Base-by-base conservation (phyloP, 2,113 vertebrate species). In the Labeo catla region DNA sequence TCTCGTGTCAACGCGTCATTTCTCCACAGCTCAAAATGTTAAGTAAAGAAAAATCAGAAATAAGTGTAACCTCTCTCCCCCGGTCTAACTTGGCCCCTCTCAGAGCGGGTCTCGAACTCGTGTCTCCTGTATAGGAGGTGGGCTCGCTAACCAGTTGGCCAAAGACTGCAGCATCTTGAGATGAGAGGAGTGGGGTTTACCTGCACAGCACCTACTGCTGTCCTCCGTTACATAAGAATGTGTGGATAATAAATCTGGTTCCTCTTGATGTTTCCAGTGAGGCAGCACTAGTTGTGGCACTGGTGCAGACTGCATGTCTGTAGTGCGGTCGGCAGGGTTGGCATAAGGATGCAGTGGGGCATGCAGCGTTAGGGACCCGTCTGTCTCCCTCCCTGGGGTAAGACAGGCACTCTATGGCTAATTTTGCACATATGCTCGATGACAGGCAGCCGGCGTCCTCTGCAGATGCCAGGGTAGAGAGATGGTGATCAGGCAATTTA, bases 341-440 rank as follows among this genome's bases (percentile, higher is more conserved):
- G 50, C 54, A 77, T 78, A 73, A 21, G 52, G 74, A 63, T 81
- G 87, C 77, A 86, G 16, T 76, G 49, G 68, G 81, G 81, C 86
- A 63, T 86, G 68, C 39, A 76, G 61, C 72, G 23, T 66, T 73
- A 83, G 63, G 47, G 86, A 82, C 63, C 82, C 82, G 57, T 85
- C 88, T 73, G 49, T 63, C 83, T 61, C 54, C 72, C 45, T 73
- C 82, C 88, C 81, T 50, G 57, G 86, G 86, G 88, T 87, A 78
- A 89, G 81, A 83, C 70, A 57, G 85, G 59, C 87, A 87, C 86
- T 88, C 61, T 83, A 68, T 45, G 61, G 88, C 88, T 89, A 91
- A 91, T 86, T 87, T 82, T 50, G 36, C 47, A 59, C 89, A 91
- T 89, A 91, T 91, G 89, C 84, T 90, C 72, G n/a, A 57, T 87